Percentiles rank a stretch among this genome's conserved stretches.
Evolutionary conservation across 2,797 vertebrate species (phyloP).

Genomic region (Falco berigora): DNA sequence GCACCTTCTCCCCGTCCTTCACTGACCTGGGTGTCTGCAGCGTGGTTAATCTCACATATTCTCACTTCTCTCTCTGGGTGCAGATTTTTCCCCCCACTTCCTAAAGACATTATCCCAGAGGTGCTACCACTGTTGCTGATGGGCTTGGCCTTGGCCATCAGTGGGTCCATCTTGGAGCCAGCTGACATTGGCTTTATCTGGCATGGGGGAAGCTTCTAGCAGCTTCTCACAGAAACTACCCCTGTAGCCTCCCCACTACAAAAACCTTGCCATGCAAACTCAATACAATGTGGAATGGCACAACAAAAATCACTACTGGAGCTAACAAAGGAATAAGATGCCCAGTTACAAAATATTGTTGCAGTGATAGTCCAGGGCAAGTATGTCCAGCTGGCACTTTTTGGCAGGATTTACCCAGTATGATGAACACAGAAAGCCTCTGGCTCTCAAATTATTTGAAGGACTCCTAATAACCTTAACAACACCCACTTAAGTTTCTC

Average conservation of each 20-base stretch:
- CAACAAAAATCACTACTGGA: not conserved
- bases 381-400: not conserved
- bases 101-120: not conserved
- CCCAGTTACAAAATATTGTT: not conserved
- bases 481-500: not conserved
- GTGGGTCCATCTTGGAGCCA: not conserved
- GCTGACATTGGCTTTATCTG: not conserved
- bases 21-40: not conserved
- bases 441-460: not conserved
- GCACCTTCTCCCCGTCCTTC: not conserved
- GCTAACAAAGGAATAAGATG: not conserved
- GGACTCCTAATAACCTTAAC: not conserved
- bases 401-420: not conserved
- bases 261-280: accelerated
- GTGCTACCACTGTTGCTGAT: not conserved
- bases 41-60: not conserved
- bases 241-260: not conserved
- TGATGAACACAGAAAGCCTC: not conserved
- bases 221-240: not conserved
- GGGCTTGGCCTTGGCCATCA: not conserved
- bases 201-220: not conserved
- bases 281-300: not conserved
- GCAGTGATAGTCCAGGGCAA: not conserved
- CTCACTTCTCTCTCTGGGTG: not conserved
- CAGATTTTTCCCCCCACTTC: accelerated